Evolutionary conservation across 2,797 vertebrate species (phyloP), one percentile per base, ranked within the genome.

Genomic region (Sarcoramphus papa): DNA sequence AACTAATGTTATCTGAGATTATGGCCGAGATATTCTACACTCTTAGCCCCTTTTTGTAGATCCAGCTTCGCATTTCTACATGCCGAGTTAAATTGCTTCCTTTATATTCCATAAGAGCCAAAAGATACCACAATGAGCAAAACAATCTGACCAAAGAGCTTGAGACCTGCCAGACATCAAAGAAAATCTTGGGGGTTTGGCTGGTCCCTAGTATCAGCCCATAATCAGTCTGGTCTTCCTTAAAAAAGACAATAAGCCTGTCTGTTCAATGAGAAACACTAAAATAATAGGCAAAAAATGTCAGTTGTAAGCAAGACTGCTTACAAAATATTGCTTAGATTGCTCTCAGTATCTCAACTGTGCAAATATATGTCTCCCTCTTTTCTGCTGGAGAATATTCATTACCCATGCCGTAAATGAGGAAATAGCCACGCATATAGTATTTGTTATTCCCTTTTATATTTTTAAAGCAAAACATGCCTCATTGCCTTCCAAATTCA

Each of bases 401-500:
- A 51, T 63, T 77, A 79, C 31, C 62, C 81, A 82, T 77, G 33
- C 40, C 3, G 8, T 68, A 72, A 94, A 76, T 23, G 40, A 92
- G 62, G 81, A n/a, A 85, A 90, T 40, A 45, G 31, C 21, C 12
- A 65, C 10, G 1, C 31, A 50, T 10, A 57, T 2, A 84, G 40
- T 43, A 72, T 67, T 92, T 74, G 53, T 23, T 92, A 87, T 74
- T 63, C 43, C 24, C 8, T 22, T 92, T 63, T 77, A 56, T 8
- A 41, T 69, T 88, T 92, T n/a, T 48, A 69, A 79, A 95, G 88
- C 73, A 97, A 96, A 92, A 40, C 54, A 85, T 70, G 74, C 90
- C 86, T 96, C 89, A 96, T 57, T 8, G 37, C 79, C 95, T 95
- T 94, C 53, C 75, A 95, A 95, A 90, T 97, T 96, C 92, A 97